Base-by-base conservation (phyloP, 2,797 vertebrate genomes). In the Neoniphon sammara region DNA sequence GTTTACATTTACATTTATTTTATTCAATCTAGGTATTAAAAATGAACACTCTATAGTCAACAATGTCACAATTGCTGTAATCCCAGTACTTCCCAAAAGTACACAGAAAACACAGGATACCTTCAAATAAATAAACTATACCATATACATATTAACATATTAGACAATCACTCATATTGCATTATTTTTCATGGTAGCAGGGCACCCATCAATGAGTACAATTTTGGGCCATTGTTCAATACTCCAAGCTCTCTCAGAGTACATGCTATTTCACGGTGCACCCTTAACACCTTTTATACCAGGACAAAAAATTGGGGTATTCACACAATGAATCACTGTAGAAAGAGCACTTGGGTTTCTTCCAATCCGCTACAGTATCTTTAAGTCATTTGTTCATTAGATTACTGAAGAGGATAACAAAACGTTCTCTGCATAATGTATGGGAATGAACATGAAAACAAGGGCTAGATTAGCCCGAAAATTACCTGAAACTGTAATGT, bases 261-360 rank as follows among this genome's bases (percentile, higher is more conserved):
- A 27, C 42, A 71, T 76, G 52, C 20, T 53, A 30, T 1, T 21
- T n/a, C 4, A 12, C 49, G n/a, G 63, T 71, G 27, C 25, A 39
- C 62, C 9, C 49, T 58, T 44, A 73, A 55, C 3, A 66, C 23
- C 52, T 80, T 67, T 75, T 6, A 56, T 64, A 73, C n/a, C 62
- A 75, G 30, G 31, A 56, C 4, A 30, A 59, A 81, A 11, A 73
- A 75, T 60, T 56, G 25, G 78, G 52, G 42, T 27, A 58, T 57
- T 75, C 67, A 66, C 78, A 49, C 15, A 47, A 63, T 46, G 25
- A 77, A 78, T 76, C 68, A 73, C 39, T 70, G 57, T 30, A 71
- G 36, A 78, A 93, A 93, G 88, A 88, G 90, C 90, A 93, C 90
- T 91, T 93, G 53, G 82, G 83, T 89, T 85, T 83, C 49, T 31